A percentile compares a stretch with the other conserved stretches of the same genome.
Evolutionary conservation across 1,140 invertebrate species (phyloP).

Genomic region (Eulimnadia texana): DNA sequence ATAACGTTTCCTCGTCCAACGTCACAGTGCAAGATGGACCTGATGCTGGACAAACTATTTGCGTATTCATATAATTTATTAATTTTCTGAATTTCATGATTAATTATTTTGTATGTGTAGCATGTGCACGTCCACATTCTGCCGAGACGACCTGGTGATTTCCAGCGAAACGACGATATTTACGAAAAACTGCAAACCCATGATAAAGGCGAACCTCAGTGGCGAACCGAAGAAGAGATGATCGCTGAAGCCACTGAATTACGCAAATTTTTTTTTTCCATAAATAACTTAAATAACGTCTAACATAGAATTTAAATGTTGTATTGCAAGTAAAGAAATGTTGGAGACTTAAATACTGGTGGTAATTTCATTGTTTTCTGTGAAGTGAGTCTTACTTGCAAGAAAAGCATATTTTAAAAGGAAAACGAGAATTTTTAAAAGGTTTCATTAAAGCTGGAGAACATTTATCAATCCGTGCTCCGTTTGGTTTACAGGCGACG

Average conservation of each 20-base stretch:
- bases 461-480: not conserved
- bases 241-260: slow-evolving; percentile 34
- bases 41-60: slow-evolving; percentile 73
- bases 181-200: slow-evolving; percentile 54
- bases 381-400: too few species aligned
- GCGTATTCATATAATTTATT: not conserved
- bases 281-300: too few species aligned
- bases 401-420: too few species aligned
- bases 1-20: slow-evolving; percentile 51
- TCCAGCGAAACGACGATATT: slow-evolving; percentile 61
- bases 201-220: slow-evolving; percentile 35
- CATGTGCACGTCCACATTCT: slow-evolving; percentile 78
- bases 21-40: slow-evolving; percentile 70
- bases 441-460: too few species aligned
- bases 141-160: slow-evolving; percentile 57
- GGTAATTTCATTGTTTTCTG: too few species aligned
- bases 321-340: too few species aligned
- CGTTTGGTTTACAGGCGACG: not conserved
- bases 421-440: too few species aligned
- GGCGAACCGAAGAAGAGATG: slow-evolving; percentile 39
- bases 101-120: slow-evolving; percentile 30
- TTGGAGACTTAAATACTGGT: too few species aligned
- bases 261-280: slow-evolving; percentile 24
- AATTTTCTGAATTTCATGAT: not conserved
- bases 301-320: too few species aligned